Conservation (phyloP, 2,113 vertebrate genomes). For the Planiliza haematocheilus region DNA sequence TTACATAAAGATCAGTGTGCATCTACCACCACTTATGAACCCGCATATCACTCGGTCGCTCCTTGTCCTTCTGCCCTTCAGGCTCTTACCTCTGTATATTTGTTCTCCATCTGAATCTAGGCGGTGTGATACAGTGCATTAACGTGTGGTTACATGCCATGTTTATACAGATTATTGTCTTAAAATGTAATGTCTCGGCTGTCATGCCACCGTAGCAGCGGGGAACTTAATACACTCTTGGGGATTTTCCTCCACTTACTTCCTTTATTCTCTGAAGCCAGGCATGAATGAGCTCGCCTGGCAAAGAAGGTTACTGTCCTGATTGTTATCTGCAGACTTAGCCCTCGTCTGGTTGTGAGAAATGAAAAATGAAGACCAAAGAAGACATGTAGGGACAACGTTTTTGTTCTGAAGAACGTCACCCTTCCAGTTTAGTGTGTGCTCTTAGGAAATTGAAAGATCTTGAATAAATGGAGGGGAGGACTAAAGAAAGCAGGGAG, state of each 20-base stretch:
- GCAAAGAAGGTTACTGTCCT: conserved; percentile 27
- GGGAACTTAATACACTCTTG: conserved; percentile 52
- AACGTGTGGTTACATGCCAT: conserved; percentile 12
- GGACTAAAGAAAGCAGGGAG: not conserved
- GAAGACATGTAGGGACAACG: conserved; percentile 7
- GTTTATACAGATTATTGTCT: conserved; percentile 51
- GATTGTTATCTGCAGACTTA: conserved; percentile 49
- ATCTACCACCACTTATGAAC: too few relatives aligned
- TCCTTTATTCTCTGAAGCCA: conserved; percentile 32
- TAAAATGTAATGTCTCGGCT: conserved; percentile 43
- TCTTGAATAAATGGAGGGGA: not conserved
- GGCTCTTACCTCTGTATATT: too few relatives aligned
- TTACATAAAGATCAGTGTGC: too few relatives aligned
- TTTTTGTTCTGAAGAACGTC: conserved; percentile 10
- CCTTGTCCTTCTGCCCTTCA: not conserved
- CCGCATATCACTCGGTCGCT: too few relatives aligned
- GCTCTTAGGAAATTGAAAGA: conserved; percentile 26
- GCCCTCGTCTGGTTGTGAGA: conserved; percentile 23
- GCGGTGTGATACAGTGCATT: not conserved
- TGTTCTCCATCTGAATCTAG: too few relatives aligned
- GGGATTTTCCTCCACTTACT: conserved; percentile 38
- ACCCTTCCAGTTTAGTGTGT: not conserved
- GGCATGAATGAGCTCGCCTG: conserved; percentile 49
- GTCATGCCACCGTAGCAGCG: conserved; percentile 50
- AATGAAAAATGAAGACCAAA: conserved; percentile 30